Conservation (phyloP, 2,888 invertebrate species). For the Lepidocyrtinus sp. region DNA sequence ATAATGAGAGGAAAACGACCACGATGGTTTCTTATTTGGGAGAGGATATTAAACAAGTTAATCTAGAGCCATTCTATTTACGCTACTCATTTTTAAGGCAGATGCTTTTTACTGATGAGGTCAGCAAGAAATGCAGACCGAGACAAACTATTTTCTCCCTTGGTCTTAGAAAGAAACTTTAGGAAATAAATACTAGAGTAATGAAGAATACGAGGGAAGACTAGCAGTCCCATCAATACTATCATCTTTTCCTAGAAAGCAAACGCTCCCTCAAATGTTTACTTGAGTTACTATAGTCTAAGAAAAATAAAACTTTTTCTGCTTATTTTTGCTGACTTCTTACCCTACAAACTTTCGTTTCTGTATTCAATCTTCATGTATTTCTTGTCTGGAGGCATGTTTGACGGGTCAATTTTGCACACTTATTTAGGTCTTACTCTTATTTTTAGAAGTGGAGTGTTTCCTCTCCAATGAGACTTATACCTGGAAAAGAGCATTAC, state of each 20-base stretch:
- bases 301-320: no score
- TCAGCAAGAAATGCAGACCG: not conserved
- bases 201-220: not conserved
- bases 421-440: constrained; percentile 3
- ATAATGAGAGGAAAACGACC: not conserved
- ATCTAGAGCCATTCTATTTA: constrained; percentile 5
- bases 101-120: not conserved
- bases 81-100: not conserved
- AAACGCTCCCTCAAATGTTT: not conserved
- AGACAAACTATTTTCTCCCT: not conserved
- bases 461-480: not conserved
- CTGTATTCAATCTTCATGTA: not conserved
- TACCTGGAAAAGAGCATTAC: not conserved
- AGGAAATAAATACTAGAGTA: no score
- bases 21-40: not conserved
- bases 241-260: not conserved
- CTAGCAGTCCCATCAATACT: not conserved
- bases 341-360: not conserved
- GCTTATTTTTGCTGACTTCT: not conserved
- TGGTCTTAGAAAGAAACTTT: not conserved
- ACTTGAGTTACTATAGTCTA: not conserved
- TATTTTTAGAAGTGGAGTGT: no score
- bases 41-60: not conserved
- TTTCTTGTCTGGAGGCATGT: constrained; percentile 1
- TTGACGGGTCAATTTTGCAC: constrained; percentile 7